Percentiles rank a stretch among this genome's conserved stretches.
Conservation (phyloP, 1,140 invertebrate genomes). For the Conus betulinus region DNA sequence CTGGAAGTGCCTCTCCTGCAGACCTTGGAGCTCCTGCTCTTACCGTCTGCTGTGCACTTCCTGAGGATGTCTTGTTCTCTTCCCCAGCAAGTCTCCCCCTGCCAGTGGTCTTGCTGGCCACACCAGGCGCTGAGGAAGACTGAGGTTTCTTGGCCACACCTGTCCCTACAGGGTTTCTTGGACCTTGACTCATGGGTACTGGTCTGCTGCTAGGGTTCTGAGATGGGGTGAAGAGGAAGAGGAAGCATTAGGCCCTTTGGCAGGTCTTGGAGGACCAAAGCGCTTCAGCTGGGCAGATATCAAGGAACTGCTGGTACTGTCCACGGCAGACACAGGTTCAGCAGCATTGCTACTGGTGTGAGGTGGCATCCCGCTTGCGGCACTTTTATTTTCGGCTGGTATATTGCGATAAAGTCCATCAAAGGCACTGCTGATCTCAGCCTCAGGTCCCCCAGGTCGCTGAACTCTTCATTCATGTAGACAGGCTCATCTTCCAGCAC, state of each 20-base stretch:
- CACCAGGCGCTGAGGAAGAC: background rate
- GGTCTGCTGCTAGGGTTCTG: background rate
- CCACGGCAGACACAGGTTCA: background rate
- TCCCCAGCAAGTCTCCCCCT: background rate
- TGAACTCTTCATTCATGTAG: conserved; percentile 29
- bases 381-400: background rate
- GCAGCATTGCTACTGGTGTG: background rate
- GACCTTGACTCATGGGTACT: background rate
- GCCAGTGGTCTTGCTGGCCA: background rate
- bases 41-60: background rate
- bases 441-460: conserved; percentile 29
- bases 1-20: background rate
- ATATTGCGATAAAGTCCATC: background rate
- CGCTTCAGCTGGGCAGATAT: background rate
- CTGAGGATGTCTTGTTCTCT: background rate
- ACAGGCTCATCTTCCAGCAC: conserved; percentile 23
- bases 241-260: background rate
- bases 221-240: background rate
- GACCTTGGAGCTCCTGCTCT: background rate
- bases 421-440: conserved; percentile 30
- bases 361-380: background rate
- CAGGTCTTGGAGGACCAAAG: background rate
- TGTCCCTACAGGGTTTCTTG: background rate
- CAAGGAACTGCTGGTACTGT: background rate
- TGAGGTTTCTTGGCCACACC: background rate